Conservation (phyloP, 2,113 vertebrate genomes). For the Sander vitreus region DNA sequence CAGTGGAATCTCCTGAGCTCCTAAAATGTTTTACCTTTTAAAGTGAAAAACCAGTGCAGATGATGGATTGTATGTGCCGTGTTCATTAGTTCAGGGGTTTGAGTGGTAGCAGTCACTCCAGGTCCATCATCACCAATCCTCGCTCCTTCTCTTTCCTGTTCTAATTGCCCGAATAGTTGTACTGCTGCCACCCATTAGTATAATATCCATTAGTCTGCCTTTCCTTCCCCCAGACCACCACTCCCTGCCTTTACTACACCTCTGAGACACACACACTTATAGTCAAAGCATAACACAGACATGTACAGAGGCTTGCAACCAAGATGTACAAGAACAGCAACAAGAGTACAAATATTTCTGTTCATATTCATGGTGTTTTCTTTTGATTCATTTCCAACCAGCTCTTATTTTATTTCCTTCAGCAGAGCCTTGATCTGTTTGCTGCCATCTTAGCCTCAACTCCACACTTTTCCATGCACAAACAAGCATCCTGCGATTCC, state of each 20-base stretch:
- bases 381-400: not conserved
- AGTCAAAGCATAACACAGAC: slow-evolving; percentile 19
- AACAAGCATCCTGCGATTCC: not conserved
- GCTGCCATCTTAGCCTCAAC: not conserved
- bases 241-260: slow-evolving; percentile 81
- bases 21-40: slow-evolving; percentile 32
- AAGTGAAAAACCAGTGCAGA: not conserved
- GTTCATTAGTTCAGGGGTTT: slow-evolving; percentile 61
- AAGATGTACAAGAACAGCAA: not conserved
- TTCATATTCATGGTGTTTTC: not conserved
- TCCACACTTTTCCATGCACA: not conserved
- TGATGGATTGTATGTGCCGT: slow-evolving; percentile 26
- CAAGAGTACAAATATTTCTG: not conserved
- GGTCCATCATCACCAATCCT: slow-evolving; percentile 70
- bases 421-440: slow-evolving; percentile 6
- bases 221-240: slow-evolving; percentile 64
- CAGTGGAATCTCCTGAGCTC: not conserved
- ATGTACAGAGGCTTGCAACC: not conserved
- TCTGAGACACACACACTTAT: slow-evolving; percentile 75
- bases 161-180: slow-evolving; percentile 79
- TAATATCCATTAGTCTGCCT: slow-evolving; percentile 72
- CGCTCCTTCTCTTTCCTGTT: slow-evolving; percentile 78
- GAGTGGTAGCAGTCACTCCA: slow-evolving; percentile 60
- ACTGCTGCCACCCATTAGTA: slow-evolving; percentile 81
- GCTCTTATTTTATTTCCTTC: not conserved